These are phyloP conservation scores for Trissolcus brochymenae DNA, from an alignment of 2,888 invertebrate species.

Conservation along the genomic window DNA sequence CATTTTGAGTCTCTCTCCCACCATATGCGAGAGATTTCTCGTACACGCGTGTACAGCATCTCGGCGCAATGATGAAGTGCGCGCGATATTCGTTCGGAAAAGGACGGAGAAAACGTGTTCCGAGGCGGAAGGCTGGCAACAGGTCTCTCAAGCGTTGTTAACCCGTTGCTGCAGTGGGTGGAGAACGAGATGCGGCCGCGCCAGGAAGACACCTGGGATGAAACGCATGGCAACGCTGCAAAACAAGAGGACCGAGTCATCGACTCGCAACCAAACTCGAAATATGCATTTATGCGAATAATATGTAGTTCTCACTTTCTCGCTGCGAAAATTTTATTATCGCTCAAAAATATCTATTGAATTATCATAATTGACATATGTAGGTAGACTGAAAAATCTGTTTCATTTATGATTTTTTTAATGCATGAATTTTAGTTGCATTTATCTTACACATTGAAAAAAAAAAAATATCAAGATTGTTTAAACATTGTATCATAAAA, in stretches of 20 bases:
- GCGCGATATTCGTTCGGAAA: slow-evolving; percentile 62
- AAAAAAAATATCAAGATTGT: no score
- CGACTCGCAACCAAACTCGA: slow-evolving; percentile 49
- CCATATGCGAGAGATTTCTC: slow-evolving; percentile 45
- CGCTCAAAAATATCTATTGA: no score
- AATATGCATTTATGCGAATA: slow-evolving; percentile 21
- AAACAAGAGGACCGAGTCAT: slow-evolving; percentile 42
- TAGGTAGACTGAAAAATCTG: no score
- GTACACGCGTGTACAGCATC: slow-evolving; percentile 62
- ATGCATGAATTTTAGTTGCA: no score
- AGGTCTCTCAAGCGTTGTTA: slow-evolving; percentile 69
- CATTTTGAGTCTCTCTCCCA: slow-evolving; percentile 49
- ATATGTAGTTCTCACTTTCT: no score
- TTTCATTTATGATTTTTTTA: no score
- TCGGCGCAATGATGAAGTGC: slow-evolving; percentile 64
- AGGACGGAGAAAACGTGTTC: slow-evolving; percentile 29
- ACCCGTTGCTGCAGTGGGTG: slow-evolving; percentile 67
- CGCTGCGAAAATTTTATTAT: no score
- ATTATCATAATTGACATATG: no score
- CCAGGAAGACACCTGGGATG: slow-evolving; percentile 67
- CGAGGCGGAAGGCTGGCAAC: slow-evolving; percentile 64
- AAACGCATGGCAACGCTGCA: slow-evolving; percentile 66
- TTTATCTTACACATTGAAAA: no score
- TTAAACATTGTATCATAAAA: no score
- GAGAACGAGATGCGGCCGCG: slow-evolving; percentile 69